These are phyloP conservation scores for Amphiprion clarkii DNA, from an alignment of 2,797 vertebrate genomes.

Conservation along the genomic window DNA sequence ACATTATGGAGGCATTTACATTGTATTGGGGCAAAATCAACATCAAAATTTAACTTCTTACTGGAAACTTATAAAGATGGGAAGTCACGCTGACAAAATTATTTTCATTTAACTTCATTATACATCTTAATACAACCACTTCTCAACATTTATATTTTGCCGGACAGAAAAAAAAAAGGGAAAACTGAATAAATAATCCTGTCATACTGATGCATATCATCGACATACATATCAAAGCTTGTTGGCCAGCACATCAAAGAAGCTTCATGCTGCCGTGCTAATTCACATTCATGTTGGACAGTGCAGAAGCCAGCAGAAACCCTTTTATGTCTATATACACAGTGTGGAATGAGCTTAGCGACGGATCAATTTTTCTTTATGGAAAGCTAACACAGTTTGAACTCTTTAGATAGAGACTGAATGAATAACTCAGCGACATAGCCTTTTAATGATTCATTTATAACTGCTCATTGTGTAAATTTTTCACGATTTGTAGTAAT, in stretches of 20 bases:
- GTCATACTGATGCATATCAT: slow-evolving; percentile 58
- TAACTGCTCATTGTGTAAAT: background rate
- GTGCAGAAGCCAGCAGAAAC: slow-evolving; percentile 34
- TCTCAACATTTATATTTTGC: slow-evolving; percentile 24
- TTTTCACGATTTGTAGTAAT: background rate
- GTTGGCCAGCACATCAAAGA: slow-evolving; percentile 67
- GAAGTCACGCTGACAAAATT: background rate
- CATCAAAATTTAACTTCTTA: too few species aligned
- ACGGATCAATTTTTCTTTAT: slow-evolving; percentile 19
- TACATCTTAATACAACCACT: slow-evolving; percentile 6
- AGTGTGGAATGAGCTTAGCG: background rate
- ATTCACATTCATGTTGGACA: slow-evolving; percentile 60
- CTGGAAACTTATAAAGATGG: background rate
- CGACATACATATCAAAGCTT: slow-evolving; percentile 66
- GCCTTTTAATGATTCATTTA: background rate
- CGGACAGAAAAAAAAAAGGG: slow-evolving; percentile 12
- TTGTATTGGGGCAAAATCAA: too few species aligned
- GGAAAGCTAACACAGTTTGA: slow-evolving; percentile 8
- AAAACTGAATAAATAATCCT: slow-evolving; percentile 44
- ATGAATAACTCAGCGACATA: background rate
- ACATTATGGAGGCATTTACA: too few species aligned
- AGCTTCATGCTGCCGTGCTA: slow-evolving; percentile 22
- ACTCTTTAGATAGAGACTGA: background rate
- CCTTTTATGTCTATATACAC: slow-evolving; percentile 33
- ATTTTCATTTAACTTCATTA: background rate